Base-by-base conservation (phyloP, 2,113 vertebrate genomes). In the Bungarus multicinctus region DNA sequence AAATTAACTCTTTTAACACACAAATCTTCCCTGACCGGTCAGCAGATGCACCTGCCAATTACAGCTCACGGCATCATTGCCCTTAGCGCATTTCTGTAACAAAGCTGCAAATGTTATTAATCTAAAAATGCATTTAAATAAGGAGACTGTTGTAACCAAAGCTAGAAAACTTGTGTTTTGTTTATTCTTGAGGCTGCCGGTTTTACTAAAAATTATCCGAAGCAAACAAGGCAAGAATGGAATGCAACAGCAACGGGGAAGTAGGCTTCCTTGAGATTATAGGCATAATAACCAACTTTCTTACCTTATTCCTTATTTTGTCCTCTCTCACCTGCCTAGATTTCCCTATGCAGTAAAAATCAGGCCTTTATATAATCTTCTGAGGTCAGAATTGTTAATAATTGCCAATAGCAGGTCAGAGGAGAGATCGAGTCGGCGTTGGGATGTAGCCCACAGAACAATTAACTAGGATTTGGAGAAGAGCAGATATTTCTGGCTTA, bases 351-450 rank as follows among this genome's bases (percentile, higher is more conserved):
- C 12, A 5, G 20, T 89, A 39, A 25, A 55, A 55, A 89, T 6
- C 10, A 60, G 43, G 54, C 20, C 14, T 60, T 90, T 50, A 27
- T 60, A 6, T 30, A 2, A 47, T 45, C 5, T 30, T 50, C 39
- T n/a, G 89, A 64, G 4, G 8, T 23, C 34, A 22, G 54, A 88
- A 60, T 22, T 64, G 27, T 45, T 85, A 20, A 27, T 54, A 34
- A 52, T 30, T 1, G 50, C 45, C 50, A 81, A 43, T 5, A 57
- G 11, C 50, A 39, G 50, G 6, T 14, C 30, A 39, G n/a, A 43
- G 50, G 11, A 50, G 27, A 16, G 9, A n/a, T 53, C 0, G 3
- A 45, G 8, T n/a, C 4, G 4, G 8, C 1, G 16, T 2, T 23
- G 0, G 52, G 69, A 4, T 85, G 20, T 3, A 47, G 39, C 11